These are phyloP conservation scores for Erebia aethiops DNA, from an alignment of 2,888 invertebrate genomes.

Conservation along the genomic window DNA sequence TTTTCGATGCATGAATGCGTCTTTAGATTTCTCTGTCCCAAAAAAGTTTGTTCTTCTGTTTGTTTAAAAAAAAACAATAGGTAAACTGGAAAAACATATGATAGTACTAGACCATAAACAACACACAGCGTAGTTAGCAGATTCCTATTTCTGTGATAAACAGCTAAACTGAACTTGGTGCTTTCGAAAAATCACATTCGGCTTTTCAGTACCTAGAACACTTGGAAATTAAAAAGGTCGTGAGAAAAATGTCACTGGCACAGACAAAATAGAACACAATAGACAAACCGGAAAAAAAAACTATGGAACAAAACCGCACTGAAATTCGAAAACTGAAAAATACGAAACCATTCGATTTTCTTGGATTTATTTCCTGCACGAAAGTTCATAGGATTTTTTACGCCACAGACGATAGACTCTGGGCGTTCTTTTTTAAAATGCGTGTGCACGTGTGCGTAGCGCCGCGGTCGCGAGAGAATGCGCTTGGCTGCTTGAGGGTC, in stretches of 20 bases:
- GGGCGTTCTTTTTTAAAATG: conserved; percentile 25
- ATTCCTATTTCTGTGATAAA: too few species aligned
- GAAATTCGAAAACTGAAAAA: conserved; percentile 10
- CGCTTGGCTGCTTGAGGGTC: conserved; percentile 42
- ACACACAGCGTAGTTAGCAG: too few species aligned
- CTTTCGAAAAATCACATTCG: conserved; percentile 19
- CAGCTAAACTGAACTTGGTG: neutral
- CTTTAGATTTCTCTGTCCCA: too few species aligned
- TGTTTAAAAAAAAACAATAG: too few species aligned
- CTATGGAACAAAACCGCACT: conserved; percentile 13
- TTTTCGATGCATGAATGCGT: too few species aligned
- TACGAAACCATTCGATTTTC: conserved; percentile 7
- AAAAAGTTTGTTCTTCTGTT: too few species aligned
- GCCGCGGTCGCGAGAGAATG: conserved; percentile 57
- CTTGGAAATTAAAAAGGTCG: conserved; percentile 4
- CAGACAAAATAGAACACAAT: conserved; percentile 20
- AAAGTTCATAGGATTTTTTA: conserved; percentile 6
- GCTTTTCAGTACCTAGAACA: neutral
- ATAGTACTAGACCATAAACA: too few species aligned
- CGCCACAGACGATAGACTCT: conserved; percentile 7
- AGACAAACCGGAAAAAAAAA: neutral
- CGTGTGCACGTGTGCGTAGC: conserved; percentile 47
- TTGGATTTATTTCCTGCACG: neutral
- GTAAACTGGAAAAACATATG: too few species aligned
- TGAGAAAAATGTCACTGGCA: conserved; percentile 29